Evolutionary conservation across 2,113 vertebrate genomes (phyloP).

Genomic region (Chlorodrepanis virens): DNA sequence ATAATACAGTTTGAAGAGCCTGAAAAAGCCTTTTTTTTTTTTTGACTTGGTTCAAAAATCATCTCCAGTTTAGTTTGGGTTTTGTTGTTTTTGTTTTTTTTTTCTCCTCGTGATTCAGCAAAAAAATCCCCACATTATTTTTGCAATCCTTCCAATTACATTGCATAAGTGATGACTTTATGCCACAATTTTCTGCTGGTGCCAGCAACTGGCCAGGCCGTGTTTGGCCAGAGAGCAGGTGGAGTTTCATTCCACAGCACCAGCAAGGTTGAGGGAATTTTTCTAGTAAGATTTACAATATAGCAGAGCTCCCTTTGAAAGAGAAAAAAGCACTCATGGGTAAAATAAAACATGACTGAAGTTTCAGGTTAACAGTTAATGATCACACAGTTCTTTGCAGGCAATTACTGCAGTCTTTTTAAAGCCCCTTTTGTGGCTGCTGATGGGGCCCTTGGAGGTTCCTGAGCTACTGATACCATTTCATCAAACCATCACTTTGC

Average conservation of each 20-base stretch:
- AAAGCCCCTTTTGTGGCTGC: background rate
- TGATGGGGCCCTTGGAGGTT: background rate
- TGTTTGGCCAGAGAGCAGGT: background rate
- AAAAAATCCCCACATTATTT: background rate
- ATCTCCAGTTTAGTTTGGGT: background rate
- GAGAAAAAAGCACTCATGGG: constrained; percentile 22
- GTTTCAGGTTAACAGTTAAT: constrained; percentile 61
- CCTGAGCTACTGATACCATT: background rate
- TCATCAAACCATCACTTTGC: background rate
- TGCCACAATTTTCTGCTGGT: background rate
- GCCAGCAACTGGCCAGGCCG: background rate
- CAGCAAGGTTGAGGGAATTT: background rate
- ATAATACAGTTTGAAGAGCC: fast-evolving
- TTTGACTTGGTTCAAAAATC: background rate
- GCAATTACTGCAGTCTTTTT: constrained; percentile 39
- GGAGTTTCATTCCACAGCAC: background rate
- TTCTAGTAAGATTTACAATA: background rate
- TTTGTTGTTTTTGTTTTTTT: background rate
- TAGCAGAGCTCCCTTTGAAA: background rate
- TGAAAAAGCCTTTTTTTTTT: too few species aligned
- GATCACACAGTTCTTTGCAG: constrained; percentile 32
- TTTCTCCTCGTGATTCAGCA: background rate
- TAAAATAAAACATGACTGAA: constrained; percentile 50
- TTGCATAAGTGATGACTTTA: background rate
- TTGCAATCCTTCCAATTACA: background rate